Conservation (phyloP, 2,888 invertebrate species). For the Chrysomela aeneicollis region DNA sequence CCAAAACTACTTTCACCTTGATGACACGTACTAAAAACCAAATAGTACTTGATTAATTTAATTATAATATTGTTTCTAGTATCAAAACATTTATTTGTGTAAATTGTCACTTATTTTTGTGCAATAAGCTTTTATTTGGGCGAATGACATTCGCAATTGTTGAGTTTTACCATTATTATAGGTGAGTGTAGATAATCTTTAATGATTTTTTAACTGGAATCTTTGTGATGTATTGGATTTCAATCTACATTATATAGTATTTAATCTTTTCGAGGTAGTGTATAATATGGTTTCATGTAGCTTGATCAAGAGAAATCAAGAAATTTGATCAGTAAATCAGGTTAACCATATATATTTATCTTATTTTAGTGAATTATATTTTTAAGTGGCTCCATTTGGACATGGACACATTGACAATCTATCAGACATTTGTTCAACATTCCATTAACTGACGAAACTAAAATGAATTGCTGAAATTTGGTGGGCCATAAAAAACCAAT, state of each 20-base stretch:
- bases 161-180: slow-evolving; percentile 32
- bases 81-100: neutral
- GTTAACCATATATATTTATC: neutral
- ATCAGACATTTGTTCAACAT: no score
- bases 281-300: slow-evolving; percentile 45
- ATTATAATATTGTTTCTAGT: slow-evolving; percentile 25
- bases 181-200: slow-evolving; percentile 36
- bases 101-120: slow-evolving; percentile 23
- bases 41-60: slow-evolving; percentile 29
- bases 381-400: neutral
- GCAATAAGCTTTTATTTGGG: slow-evolving; percentile 35
- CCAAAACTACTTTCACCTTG: slow-evolving; percentile 4
- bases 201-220: slow-evolving; percentile 38
- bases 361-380: neutral
- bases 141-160: slow-evolving; percentile 27
- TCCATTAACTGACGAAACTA: no score
- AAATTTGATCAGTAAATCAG: slow-evolving; percentile 18
- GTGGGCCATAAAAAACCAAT: no score
- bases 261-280: slow-evolving; percentile 41
- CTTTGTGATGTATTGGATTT: slow-evolving; percentile 35
- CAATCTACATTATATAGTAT: slow-evolving; percentile 34
- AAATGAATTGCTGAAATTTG: no score
- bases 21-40: slow-evolving; percentile 23
- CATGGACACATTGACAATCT: neutral
- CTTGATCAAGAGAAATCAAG: slow-evolving; percentile 31